A percentile compares a stretch with the other conserved stretches of the same genome.
Evolutionary conservation across 2,113 vertebrate genomes (phyloP).

Genomic region (Amblyopsis rosae): DNA sequence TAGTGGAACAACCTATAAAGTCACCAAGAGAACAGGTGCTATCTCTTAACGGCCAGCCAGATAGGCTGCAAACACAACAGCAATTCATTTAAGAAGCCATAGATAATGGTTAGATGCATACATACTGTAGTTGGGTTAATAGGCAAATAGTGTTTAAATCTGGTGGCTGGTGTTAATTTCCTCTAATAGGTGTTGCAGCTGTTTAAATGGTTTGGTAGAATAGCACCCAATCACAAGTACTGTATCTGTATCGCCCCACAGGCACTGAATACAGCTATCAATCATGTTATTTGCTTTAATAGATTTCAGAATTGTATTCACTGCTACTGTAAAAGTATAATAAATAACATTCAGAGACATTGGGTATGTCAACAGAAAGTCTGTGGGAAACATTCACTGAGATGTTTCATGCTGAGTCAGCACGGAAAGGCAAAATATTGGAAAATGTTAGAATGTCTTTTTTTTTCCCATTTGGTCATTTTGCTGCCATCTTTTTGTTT

Average conservation of each 20-base stretch:
- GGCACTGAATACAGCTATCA: slow-evolving; percentile 21
- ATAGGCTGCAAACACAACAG: too few species aligned
- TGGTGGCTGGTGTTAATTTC: too few species aligned
- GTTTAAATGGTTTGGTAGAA: too few species aligned
- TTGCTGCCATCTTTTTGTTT: background rate
- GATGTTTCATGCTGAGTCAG: slow-evolving; percentile 31
- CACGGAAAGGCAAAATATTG: slow-evolving; percentile 55
- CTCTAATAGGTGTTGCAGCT: too few species aligned
- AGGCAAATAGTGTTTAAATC: too few species aligned
- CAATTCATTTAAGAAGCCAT: too few species aligned
- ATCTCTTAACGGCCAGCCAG: too few species aligned
- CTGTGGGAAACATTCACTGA: slow-evolving; percentile 57
- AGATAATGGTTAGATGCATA: too few species aligned
- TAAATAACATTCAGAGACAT: slow-evolving; percentile 52
- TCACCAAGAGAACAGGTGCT: background rate
- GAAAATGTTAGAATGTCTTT: slow-evolving; percentile 15
- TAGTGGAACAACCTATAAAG: background rate
- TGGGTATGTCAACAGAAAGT: slow-evolving; percentile 26
- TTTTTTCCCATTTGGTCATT: slow-evolving; percentile 42
- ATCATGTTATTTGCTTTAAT: slow-evolving; percentile 21
- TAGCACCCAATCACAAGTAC: slow-evolving; percentile 29
- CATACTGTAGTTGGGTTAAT: too few species aligned
- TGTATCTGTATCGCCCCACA: background rate
- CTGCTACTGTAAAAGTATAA: slow-evolving; percentile 36
- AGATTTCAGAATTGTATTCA: slow-evolving; percentile 22